These are phyloP conservation scores for Druceiella hillmani DNA, from an alignment of 2,888 invertebrate species.

Conservation along the genomic window DNA sequence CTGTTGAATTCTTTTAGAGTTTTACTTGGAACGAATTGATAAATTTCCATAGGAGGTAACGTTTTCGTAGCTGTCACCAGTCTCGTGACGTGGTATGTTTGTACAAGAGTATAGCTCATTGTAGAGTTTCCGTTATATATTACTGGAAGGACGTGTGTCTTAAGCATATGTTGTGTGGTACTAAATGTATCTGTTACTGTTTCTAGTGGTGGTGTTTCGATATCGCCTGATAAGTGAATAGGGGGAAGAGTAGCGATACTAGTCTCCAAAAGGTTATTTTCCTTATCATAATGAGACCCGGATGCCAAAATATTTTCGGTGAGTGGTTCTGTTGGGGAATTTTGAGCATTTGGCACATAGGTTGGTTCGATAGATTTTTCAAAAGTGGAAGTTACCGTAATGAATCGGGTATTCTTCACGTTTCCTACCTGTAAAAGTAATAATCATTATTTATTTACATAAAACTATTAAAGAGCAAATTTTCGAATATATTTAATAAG, in stretches of 20 bases:
- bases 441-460: not conserved
- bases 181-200: slow-evolving; percentile 88
- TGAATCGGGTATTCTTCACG: slow-evolving; percentile 79
- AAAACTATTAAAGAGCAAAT: slow-evolving; percentile 12
- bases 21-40: slow-evolving; percentile 81
- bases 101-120: slow-evolving; percentile 74
- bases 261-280: slow-evolving; percentile 62
- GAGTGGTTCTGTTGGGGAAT: slow-evolving; percentile 67
- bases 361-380: slow-evolving; percentile 70
- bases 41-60: slow-evolving; percentile 79
- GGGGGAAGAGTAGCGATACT: slow-evolving; percentile 81
- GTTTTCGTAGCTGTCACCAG: slow-evolving; percentile 89
- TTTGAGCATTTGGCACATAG: slow-evolving; percentile 47
- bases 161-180: slow-evolving; percentile 81
- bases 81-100: slow-evolving; percentile 83
- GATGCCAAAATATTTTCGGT: slow-evolving; percentile 85
- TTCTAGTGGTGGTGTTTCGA: slow-evolving; percentile 81
- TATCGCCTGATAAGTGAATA: slow-evolving; percentile 67
- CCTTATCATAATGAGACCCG: slow-evolving; percentile 68
- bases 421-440: slow-evolving; percentile 69
- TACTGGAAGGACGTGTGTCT: slow-evolving; percentile 84
- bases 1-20: slow-evolving; percentile 86
- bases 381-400: slow-evolving; percentile 82
- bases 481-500: slow-evolving; percentile 7
- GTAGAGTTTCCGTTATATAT: slow-evolving; percentile 69